These are phyloP conservation scores for Oncorhynchus nerka DNA, from an alignment of 2,113 vertebrate genomes.

Conservation along the genomic window DNA sequence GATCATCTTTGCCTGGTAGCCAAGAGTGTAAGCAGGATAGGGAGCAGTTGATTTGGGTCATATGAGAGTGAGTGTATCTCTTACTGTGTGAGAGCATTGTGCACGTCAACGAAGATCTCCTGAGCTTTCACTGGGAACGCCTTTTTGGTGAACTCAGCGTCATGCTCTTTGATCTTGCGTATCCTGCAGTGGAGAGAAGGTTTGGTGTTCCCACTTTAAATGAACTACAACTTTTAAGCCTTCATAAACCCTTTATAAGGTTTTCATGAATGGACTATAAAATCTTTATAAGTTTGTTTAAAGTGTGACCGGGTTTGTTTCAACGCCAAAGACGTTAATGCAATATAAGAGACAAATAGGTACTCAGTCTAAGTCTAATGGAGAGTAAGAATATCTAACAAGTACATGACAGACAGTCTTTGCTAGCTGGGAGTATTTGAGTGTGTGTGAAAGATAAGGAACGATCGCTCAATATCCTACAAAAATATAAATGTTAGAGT, in stretches of 20 bases:
- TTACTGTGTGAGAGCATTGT: slow-evolving; percentile 84
- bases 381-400: too few relatives aligned
- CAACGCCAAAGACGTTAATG: too few relatives aligned
- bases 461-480: background rate
- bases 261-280: too few relatives aligned
- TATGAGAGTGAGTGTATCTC: slow-evolving; percentile 28
- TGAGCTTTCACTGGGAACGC: slow-evolving; percentile 83
- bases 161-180: slow-evolving; percentile 83
- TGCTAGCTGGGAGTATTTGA: background rate
- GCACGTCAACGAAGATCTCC: slow-evolving; percentile 87
- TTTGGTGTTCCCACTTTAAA: too few relatives aligned
- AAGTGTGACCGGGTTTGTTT: too few relatives aligned
- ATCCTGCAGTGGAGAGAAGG: slow-evolving; percentile 67
- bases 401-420: background rate
- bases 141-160: slow-evolving; percentile 79
- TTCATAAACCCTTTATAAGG: background rate
- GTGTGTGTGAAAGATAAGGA: background rate
- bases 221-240: background rate
- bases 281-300: too few relatives aligned
- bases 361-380: too few relatives aligned
- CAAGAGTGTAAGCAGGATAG: background rate
- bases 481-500: background rate
- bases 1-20: too few relatives aligned
- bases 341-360: too few relatives aligned
- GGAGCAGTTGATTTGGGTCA: background rate